These are phyloP conservation scores for Gavia stellata DNA, from an alignment of 2,113 vertebrate genomes.

Conservation along the genomic window DNA sequence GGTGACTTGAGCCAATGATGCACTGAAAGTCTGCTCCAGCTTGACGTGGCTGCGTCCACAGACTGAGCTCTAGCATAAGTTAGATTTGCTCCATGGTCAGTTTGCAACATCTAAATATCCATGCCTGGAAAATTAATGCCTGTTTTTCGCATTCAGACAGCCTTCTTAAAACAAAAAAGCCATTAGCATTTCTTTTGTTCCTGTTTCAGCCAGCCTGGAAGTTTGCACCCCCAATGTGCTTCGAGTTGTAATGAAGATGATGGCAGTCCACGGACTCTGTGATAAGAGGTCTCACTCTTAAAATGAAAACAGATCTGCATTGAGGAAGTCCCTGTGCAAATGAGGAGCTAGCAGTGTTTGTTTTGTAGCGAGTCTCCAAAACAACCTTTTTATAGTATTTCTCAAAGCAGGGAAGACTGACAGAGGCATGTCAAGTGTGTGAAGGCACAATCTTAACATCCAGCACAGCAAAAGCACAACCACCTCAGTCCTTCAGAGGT, in stretches of 20 bases:
- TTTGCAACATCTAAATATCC: background rate
- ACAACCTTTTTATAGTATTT: background rate
- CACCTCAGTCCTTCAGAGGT: background rate
- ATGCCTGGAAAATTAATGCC: background rate
- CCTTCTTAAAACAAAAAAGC: background rate
- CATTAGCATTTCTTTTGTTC: background rate
- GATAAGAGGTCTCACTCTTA: background rate
- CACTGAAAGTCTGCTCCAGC: background rate
- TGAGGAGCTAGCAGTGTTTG: background rate
- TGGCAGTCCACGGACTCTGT: background rate
- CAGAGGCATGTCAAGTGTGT: fast-evolving
- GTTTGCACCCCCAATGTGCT: background rate
- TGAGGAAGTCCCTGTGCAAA: constrained; percentile 15
- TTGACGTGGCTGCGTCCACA: background rate
- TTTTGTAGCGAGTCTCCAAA: background rate
- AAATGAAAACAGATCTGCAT: background rate
- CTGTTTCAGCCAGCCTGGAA: background rate
- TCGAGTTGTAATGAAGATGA: background rate
- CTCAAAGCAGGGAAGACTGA: background rate
- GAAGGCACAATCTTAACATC: background rate
- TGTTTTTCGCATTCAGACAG: background rate
- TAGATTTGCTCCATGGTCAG: background rate
- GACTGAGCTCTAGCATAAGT: background rate
- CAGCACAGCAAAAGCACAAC: background rate
- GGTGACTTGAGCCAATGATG: background rate